phyloP scores from a whole-genome alignment of 2,797 vertebrate species.

The Oreonectes daqikongensis region DNA sequence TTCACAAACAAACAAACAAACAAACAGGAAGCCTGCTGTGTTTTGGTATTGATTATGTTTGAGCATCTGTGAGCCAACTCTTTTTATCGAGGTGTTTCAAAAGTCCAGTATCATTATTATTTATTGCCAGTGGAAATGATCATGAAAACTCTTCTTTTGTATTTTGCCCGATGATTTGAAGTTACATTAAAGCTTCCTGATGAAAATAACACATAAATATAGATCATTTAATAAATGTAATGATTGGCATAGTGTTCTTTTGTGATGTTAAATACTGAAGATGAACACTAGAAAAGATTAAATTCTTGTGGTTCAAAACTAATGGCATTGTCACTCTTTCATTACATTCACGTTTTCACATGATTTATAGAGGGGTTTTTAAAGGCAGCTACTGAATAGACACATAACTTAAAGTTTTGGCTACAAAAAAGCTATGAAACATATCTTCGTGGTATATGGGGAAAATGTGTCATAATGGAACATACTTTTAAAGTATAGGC shows the following conservation, averaged over 20 bases:
- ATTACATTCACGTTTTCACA: background rate
- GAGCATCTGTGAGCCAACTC: background rate
- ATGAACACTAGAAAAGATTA: background rate
- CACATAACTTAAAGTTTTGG: too few relatives aligned
- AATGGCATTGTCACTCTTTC: too few relatives aligned
- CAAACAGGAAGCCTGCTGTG: background rate
- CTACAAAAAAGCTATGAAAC: too few relatives aligned
- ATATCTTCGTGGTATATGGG: too few relatives aligned
- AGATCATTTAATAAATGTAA: background rate
- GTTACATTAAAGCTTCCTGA: background rate
- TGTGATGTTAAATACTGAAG: conserved; percentile 3
- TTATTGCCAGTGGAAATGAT: background rate
- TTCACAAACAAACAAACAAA: conserved; percentile 1
- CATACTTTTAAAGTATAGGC: too few relatives aligned
- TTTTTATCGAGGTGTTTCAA: background rate
- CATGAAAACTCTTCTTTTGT: background rate
- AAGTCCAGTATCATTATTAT: background rate
- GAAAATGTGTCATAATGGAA: too few relatives aligned
- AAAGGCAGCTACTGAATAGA: too few relatives aligned
- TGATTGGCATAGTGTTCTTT: background rate
- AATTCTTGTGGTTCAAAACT: background rate
- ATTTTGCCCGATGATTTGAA: background rate
- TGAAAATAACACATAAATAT: background rate
- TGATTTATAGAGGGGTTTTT: background rate
- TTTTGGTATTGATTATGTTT: background rate